phyloP scores from a whole-genome alignment of 2,113 vertebrate genomes.

The Podilymbus podiceps region DNA sequence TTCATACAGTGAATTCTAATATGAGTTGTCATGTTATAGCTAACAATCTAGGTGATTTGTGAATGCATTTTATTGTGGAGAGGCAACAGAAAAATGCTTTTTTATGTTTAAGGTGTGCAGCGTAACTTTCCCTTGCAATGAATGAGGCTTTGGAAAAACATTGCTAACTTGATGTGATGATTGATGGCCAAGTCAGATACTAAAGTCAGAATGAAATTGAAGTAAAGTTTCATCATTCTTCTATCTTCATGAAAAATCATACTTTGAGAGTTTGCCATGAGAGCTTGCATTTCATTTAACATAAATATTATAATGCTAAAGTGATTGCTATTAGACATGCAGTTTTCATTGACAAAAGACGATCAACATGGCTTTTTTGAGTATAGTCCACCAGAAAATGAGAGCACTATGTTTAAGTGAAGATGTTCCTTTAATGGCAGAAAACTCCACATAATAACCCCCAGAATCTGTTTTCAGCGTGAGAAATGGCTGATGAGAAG shows the following conservation, averaged over 20 bases:
- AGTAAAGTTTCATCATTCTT: background rate
- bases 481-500: background rate
- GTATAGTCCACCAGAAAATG: background rate
- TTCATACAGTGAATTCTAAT: background rate
- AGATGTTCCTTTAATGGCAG: background rate
- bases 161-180: background rate
- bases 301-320: background rate
- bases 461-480: background rate
- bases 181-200: background rate
- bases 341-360: background rate
- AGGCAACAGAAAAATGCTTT: background rate
- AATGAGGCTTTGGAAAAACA: background rate
- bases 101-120: background rate
- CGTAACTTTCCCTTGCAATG: background rate
- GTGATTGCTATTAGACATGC: background rate
- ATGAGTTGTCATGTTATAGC: background rate
- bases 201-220: background rate
- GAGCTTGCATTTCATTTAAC: background rate
- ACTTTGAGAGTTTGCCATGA: rapidly evolving
- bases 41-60: background rate
- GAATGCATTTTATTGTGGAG: background rate
- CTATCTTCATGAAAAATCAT: background rate
- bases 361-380: background rate
- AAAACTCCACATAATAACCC: background rate
- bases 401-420: background rate